These are phyloP conservation scores for Ephydatia muelleri DNA, from an alignment of 37 sponge, comb jelly and placozoan genomes.

Conservation along the genomic window DNA sequence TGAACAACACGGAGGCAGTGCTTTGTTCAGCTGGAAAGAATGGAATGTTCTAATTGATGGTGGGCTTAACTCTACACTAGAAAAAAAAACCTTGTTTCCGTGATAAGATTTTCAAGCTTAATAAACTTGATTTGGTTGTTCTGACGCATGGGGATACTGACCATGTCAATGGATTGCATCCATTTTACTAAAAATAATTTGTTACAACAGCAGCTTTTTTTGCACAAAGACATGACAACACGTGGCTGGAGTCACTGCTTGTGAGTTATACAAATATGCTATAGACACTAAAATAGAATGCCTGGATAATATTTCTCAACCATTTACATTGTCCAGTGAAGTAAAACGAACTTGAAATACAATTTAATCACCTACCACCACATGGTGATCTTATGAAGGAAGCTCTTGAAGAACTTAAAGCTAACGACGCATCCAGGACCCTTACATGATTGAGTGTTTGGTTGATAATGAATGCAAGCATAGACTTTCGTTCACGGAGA, in stretches of 20 bases:
- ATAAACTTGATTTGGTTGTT: constrained; percentile 20
- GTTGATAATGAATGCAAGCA: neutral
- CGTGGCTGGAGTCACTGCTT: neutral
- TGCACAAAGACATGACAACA: neutral
- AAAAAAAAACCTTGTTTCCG: neutral
- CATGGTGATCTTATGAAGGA: neutral
- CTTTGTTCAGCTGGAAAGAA: constrained; percentile 6
- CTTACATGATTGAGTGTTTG: constrained; percentile 5
- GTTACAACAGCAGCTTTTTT: neutral
- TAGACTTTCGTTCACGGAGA: constrained; percentile 3
- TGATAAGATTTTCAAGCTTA: neutral
- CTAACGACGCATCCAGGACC: neutral
- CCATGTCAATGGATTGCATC: neutral
- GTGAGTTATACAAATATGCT: neutral
- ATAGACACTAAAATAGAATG: neutral
- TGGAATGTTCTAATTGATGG: constrained; percentile 19
- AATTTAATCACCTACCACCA: neutral
- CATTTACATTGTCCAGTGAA: neutral
- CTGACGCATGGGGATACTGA: constrained; percentile 12
- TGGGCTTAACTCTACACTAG: neutral
- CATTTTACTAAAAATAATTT: neutral
- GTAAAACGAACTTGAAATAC: neutral
- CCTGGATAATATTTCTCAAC: neutral
- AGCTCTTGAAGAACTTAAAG: neutral
- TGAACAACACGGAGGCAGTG: constrained; percentile 3